These are phyloP conservation scores for Melanostoma scalare DNA, from an alignment of 2,888 invertebrate species.

Conservation along the genomic window DNA sequence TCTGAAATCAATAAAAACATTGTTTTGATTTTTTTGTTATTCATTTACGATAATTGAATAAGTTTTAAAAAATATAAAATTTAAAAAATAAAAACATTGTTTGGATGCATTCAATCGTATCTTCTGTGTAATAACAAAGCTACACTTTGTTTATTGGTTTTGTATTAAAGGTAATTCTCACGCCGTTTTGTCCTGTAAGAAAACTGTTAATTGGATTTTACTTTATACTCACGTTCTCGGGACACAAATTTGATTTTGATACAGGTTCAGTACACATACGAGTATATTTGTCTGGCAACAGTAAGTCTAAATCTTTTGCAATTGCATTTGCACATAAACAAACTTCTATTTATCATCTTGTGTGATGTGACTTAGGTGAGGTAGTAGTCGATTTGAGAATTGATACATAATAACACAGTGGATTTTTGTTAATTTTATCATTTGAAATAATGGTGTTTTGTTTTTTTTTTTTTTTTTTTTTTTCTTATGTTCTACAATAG, in stretches of 20 bases:
- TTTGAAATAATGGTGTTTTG: constrained; percentile 48
- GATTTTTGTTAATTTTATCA: constrained; percentile 73
- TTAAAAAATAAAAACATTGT: not conserved
- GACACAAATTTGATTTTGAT: constrained; percentile 46
- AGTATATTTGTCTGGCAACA: constrained; percentile 66
- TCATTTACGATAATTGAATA: not conserved
- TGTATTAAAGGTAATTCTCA: constrained; percentile 11
- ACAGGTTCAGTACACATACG: constrained; percentile 64
- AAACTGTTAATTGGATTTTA: constrained; percentile 69
- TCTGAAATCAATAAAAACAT: constrained; percentile 53
- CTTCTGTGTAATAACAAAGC: constrained; percentile 22
- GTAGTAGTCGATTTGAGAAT: constrained; percentile 73
- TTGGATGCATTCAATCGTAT: constrained; percentile 17
- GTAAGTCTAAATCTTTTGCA: constrained; percentile 71
- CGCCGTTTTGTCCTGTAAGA: constrained; percentile 55
- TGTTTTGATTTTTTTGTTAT: not conserved
- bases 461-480: constrained; percentile 57
- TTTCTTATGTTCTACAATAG: constrained; percentile 38
- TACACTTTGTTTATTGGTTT: constrained; percentile 15
- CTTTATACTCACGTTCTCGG: constrained; percentile 71
- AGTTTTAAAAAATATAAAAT: constrained; percentile 1
- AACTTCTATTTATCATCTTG: constrained; percentile 72
- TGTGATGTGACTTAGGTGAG: constrained; percentile 68
- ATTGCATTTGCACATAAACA: constrained; percentile 65
- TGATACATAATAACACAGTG: constrained; percentile 75